Percentiles rank a stretch among this genome's conserved stretches.
Conservation (phyloP, 2,888 invertebrate genomes). For the Melangyna quadrimaculata region DNA sequence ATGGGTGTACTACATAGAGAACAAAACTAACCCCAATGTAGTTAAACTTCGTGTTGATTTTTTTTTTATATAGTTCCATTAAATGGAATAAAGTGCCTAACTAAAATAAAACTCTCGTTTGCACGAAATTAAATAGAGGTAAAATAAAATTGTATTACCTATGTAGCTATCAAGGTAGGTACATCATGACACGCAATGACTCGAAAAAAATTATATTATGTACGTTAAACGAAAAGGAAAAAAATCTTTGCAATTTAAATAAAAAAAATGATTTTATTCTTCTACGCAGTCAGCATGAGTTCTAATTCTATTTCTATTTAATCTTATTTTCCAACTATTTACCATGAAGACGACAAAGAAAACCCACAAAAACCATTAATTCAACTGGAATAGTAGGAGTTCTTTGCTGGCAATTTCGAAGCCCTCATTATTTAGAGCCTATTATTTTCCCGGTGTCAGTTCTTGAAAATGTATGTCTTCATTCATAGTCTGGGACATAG, state of each 20-base stretch:
- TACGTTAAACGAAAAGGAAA: neutral
- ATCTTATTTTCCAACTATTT: neutral
- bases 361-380: neutral
- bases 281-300: neutral
- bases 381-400: neutral
- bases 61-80: neutral
- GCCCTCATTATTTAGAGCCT: neutral
- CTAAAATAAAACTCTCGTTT: neutral
- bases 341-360: neutral
- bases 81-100: neutral
- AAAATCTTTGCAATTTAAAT: neutral
- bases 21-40: no score
- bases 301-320: neutral
- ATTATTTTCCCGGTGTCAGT: neutral
- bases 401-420: neutral
- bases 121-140: neutral
- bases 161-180: neutral
- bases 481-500: neutral
- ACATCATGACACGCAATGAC: neutral
- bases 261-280: neutral
- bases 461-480: neutral
- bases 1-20: no score
- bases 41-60: neutral
- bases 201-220: neutral
- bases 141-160: neutral